Conservation (phyloP, 2,888 invertebrate genomes). For the Hoplodrina ambigua region DNA sequence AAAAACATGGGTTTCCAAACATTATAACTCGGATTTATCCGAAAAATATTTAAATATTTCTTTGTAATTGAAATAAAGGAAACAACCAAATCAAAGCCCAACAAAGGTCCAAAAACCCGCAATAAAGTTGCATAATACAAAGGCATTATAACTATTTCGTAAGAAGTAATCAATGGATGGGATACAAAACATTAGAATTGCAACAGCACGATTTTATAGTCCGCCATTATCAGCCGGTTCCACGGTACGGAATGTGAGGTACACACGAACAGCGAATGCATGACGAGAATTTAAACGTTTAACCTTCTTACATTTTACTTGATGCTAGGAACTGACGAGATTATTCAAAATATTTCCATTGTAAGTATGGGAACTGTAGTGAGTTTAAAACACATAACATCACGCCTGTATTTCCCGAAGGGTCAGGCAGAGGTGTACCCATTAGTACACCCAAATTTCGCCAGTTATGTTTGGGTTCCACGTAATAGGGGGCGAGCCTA, state of each 20-base stretch:
- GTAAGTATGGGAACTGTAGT: conserved; percentile 31
- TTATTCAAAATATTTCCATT: conserved; percentile 44
- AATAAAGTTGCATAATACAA: conserved; percentile 31
- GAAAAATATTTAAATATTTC: too few species aligned
- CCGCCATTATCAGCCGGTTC: conserved; percentile 37
- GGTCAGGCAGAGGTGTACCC: too few species aligned
- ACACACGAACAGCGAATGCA: conserved; percentile 47
- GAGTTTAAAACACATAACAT: background rate
- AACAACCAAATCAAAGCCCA: conserved; percentile 5
- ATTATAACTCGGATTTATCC: too few species aligned
- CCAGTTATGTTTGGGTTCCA: too few species aligned
- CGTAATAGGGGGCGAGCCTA: too few species aligned
- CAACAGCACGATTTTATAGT: conserved; percentile 45
- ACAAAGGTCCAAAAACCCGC: background rate
- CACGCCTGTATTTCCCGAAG: too few species aligned
- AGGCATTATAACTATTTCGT: conserved; percentile 35
- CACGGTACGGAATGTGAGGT: conserved; percentile 47
- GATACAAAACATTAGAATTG: conserved; percentile 41
- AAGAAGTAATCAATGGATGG: conserved; percentile 50
- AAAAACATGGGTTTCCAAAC: too few species aligned
- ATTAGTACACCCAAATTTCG: too few species aligned
- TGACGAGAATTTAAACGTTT: conserved; percentile 45
- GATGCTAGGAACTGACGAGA: conserved; percentile 39
- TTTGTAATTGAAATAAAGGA: too few species aligned
- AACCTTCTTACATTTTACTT: conserved; percentile 49